phyloP scores from a whole-genome alignment of 1,140 invertebrate species.

The Brachionus rubens region DNA sequence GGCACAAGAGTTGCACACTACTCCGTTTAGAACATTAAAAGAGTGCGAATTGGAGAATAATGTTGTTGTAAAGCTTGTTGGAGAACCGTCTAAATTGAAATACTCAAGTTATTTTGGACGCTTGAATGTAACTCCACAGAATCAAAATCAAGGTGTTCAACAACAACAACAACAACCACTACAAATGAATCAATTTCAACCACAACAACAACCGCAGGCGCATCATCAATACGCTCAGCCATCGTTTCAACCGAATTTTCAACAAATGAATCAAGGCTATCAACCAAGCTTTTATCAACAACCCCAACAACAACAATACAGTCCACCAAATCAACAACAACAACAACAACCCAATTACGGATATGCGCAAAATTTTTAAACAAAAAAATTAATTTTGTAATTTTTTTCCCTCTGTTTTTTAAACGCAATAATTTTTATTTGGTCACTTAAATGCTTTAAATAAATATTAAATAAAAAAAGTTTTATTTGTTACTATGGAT shows the following conservation, averaged over 20 bases:
- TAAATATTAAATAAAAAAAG: too few relatives aligned
- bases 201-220: neutral
- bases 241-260: neutral
- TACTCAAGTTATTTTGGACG: constrained; percentile 44
- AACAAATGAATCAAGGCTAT: neutral
- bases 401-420: too few relatives aligned
- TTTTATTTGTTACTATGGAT: too few relatives aligned
- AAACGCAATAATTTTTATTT: too few relatives aligned
- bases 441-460: too few relatives aligned
- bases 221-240: neutral
- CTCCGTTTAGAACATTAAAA: constrained; percentile 2
- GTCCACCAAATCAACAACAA: neutral
- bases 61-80: constrained; percentile 3
- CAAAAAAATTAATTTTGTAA: neutral
- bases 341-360: neutral
- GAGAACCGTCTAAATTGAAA: constrained; percentile 22
- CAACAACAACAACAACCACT: neutral
- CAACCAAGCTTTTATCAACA: neutral
- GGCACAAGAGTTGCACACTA: constrained; percentile 22
- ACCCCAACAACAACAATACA: neutral
- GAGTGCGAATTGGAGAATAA: constrained; percentile 43
- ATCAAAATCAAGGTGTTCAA: neutral
- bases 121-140: neutral
- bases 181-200: neutral
- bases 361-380: constrained; percentile 18